Conservation (phyloP, 2,888 invertebrate species). For the Yponomeuta sedellus region DNA sequence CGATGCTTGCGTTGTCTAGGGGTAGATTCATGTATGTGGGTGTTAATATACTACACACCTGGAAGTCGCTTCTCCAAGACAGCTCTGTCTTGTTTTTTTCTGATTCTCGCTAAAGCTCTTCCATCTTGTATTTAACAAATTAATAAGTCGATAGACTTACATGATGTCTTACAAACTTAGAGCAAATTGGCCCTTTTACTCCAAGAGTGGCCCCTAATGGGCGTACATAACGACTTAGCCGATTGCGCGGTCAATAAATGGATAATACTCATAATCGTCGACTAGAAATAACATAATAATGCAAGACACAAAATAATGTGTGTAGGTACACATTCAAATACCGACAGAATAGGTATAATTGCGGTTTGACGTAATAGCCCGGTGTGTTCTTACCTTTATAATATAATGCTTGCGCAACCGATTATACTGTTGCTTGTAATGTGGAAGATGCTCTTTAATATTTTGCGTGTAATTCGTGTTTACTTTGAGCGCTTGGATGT, state of each 20-base stretch:
- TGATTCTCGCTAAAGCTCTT: too few species aligned
- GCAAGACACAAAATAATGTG: constrained; percentile 12
- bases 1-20: too few species aligned
- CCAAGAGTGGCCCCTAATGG: constrained; percentile 25
- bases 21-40: too few species aligned
- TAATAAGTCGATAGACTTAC: too few species aligned
- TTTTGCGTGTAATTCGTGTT: constrained; percentile 1
- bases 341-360: constrained; percentile 21
- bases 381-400: constrained; percentile 1
- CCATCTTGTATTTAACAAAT: too few species aligned
- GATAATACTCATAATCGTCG: constrained; percentile 36
- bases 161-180: too few species aligned
- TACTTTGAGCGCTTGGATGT: not conserved
- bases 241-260: constrained; percentile 36
- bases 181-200: constrained; percentile 14
- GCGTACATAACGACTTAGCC: constrained; percentile 28
- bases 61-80: too few species aligned
- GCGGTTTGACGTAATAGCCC: constrained; percentile 19
- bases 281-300: constrained; percentile 23
- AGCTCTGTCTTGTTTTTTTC: too few species aligned
- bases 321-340: constrained; percentile 20
- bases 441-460: constrained; percentile 28
- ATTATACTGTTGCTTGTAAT: constrained; percentile 10
- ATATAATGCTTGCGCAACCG: constrained; percentile 8
- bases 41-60: too few species aligned